phyloP scores from a whole-genome alignment of 2,888 invertebrate genomes.

The Acrocera orbiculus region DNA sequence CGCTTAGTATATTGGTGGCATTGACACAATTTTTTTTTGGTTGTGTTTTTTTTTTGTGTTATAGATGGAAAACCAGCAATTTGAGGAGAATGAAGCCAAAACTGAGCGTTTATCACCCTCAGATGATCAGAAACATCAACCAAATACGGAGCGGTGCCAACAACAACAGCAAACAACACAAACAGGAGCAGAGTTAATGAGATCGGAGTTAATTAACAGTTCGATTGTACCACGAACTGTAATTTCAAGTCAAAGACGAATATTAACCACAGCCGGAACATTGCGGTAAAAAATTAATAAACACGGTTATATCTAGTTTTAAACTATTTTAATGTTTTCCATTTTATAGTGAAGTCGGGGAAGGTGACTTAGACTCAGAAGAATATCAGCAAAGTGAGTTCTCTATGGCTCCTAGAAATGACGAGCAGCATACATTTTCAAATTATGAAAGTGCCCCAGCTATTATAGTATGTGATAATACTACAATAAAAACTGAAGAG shows the following conservation, averaged over 20 bases:
- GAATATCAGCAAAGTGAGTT: constrained; percentile 12
- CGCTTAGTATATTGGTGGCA: no score
- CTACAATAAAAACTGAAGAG: constrained; percentile 24
- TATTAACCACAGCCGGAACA: constrained; percentile 30
- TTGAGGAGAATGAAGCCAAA: background rate
- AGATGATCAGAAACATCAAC: constrained; percentile 9
- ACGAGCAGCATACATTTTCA: constrained; percentile 12
- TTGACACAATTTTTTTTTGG: background rate
- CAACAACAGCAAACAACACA: constrained; percentile 16
- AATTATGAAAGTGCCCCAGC: constrained; percentile 9
- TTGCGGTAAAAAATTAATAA: constrained; percentile 16
- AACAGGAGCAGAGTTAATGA: constrained; percentile 14
- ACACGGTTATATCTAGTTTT: background rate
- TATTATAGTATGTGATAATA: constrained; percentile 23
- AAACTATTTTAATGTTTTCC: background rate
- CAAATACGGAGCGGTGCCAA: constrained; percentile 14
- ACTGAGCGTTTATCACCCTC: constrained; percentile 6
- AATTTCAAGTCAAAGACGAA: constrained; percentile 19
- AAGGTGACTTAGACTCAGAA: constrained; percentile 18
- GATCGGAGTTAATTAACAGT: constrained; percentile 4
- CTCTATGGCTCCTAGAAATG: constrained; percentile 15
- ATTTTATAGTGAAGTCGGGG: constrained; percentile 21
- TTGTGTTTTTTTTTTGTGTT: background rate
- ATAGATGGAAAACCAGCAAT: constrained; percentile 10
- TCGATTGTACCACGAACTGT: constrained; percentile 4